These are phyloP conservation scores for Brachyistius frenatus DNA, from an alignment of 2,113 vertebrate species.

Conservation along the genomic window DNA sequence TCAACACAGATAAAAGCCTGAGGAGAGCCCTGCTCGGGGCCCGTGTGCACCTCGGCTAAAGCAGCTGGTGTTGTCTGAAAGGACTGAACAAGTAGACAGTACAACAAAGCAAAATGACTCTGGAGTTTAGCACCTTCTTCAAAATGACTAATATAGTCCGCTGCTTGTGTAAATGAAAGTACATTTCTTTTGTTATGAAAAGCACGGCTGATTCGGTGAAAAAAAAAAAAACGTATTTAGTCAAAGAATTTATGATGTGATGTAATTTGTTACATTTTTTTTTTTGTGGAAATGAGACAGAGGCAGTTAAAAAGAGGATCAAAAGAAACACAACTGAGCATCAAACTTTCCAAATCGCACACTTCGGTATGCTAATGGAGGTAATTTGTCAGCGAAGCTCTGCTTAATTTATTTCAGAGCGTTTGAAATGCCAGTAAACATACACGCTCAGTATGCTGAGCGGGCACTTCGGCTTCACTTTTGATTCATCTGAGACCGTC, in stretches of 20 bases:
- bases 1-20: slow-evolving; percentile 71
- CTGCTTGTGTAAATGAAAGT: slow-evolving; percentile 13
- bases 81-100: slow-evolving; percentile 28
- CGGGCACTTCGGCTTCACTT: slow-evolving; percentile 38
- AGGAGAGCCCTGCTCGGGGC: slow-evolving; percentile 44
- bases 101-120: slow-evolving; percentile 4
- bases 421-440: slow-evolving; percentile 43
- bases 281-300: slow-evolving; percentile 12
- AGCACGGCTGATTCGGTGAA: neutral
- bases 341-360: slow-evolving; percentile 40
- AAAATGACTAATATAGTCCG: neutral
- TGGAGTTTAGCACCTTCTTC: neutral
- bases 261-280: slow-evolving; percentile 18
- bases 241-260: neutral
- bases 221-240: neutral
- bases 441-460: slow-evolving; percentile 43
- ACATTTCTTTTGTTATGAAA: slow-evolving; percentile 1
- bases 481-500: slow-evolving; percentile 45
- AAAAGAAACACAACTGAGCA: slow-evolving; percentile 41
- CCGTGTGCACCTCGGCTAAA: slow-evolving; percentile 31
- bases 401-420: slow-evolving; percentile 36
- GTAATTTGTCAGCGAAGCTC: slow-evolving; percentile 51
- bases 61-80: slow-evolving; percentile 39
- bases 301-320: slow-evolving; percentile 17
- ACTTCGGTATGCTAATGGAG: slow-evolving; percentile 44